Base-by-base conservation (phyloP, 1,140 invertebrate species). In the Drosophila insularis region DNA sequence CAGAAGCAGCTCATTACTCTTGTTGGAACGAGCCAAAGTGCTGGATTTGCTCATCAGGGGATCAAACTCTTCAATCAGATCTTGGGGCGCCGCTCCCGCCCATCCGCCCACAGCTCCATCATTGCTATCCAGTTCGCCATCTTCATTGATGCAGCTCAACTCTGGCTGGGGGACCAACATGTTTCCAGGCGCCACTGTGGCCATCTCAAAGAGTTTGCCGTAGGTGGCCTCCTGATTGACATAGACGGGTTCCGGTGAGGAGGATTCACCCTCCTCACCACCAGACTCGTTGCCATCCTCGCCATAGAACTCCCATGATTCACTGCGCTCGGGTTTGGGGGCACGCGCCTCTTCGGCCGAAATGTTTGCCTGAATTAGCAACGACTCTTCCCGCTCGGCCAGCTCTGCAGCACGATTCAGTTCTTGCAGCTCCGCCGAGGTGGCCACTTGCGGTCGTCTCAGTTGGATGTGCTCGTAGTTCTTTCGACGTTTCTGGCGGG, bases 51-150 rank as follows among this genome's bases (percentile, higher is more conserved):
- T 59, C 8, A 32, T 65, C 7, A 92, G 55, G n/a, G 91, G 91
- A 76, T 92, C 91, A 21, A 92, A 92, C 71, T 92, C 91, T 50
- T 91, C 63, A 3, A 92, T 82, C 11, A 92, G 60, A 3, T 87
- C 90, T 11, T 66, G 70, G 0, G 79, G 70, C 40, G 81, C 69
- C 11, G 17, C 43, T 21, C 43, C 43, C 0, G 55, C 21, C 23
- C 66, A 63, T 0, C 85, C 84, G 1, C 86, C 86, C 0, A 90
- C 86, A 0, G 90, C 90, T 10, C 90, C 90, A 11, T 84, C 85
- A 23, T 23, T 55, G 66, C 70, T 74, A 13, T 82, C 75, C 55
- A 80, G 11, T 11, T 87, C 82, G 0, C 68, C 67, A 19, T 86
- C 76, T 66, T 89, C 82, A 46, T 64, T 77, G 55, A 89, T 84